Base-by-base conservation (phyloP, 2,113 vertebrate species). In the Hypanus sabinus region DNA sequence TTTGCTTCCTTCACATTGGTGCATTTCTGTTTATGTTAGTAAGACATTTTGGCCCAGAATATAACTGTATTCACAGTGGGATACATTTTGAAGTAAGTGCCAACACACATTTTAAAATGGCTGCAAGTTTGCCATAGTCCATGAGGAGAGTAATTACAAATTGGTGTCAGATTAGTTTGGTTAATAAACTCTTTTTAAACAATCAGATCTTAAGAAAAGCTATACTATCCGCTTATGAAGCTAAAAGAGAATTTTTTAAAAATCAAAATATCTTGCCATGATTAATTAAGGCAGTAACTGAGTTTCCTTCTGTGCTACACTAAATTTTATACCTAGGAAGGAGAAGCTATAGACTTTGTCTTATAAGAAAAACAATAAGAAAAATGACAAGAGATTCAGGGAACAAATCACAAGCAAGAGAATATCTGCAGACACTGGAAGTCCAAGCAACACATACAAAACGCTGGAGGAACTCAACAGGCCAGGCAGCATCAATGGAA, bases 71-170 rank as follows among this genome's bases (percentile, higher is more conserved):
- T 88, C 85, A 88, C 30, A 9, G 60, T 65, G 18, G 60, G 85
- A 33, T 68, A 33, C n/a, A n/a, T 90, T 65, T 90, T 65, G 30
- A 90, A 68, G 60, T 90, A 65, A 65, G 33, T 65, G 60, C 7
- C 57, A 90, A 90, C 62, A 33, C 57, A 62, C 85, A 33, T 27
- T 65, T 88, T 90, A 68, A 90, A 33, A 90, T 90, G 85, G 85
- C n/a, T 22, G 6, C 60, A 65, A 30, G 46, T 33, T 33, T 18
- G 85, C 85, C 60, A 33, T 30, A 90, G 65, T 68, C 85, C n/a
- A 36, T 30, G 33, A 38, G 36, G 76, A 36, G 76, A 79, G 33
- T 79, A 36, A 57, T 88, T n/a, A 33, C 27, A 38, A 30, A 65
- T 4, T 65, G 60, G 7, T 65, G 60, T 90, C 60, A 6, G 14